A percentile compares a stretch with the other conserved stretches of the same genome.
Conservation (phyloP, 2,888 invertebrate genomes). For the Dasysyrphus albostriatus region DNA sequence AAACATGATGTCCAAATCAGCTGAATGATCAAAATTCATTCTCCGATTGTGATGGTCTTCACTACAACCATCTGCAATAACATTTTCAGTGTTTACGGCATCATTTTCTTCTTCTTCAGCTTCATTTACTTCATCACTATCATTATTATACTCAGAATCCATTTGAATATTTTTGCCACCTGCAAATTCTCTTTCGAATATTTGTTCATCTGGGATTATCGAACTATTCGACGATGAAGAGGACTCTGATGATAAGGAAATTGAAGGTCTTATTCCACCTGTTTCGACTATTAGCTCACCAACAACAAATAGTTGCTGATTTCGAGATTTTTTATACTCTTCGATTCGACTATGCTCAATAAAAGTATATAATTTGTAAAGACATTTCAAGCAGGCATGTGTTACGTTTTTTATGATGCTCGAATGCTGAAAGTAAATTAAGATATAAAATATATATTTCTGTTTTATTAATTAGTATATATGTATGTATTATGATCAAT, state of each 20-base stretch:
- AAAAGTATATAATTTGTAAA: conserved; percentile 58
- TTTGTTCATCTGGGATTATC: conserved; percentile 25
- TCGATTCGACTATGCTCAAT: conserved; percentile 48
- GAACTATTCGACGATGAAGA: conserved; percentile 22
- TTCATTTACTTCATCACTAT: background rate
- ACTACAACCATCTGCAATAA: background rate
- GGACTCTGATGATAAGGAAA: background rate
- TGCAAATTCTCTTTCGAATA: conserved; percentile 27
- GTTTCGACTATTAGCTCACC: conserved; percentile 13
- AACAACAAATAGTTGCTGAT: conserved; percentile 15
- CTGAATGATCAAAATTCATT: conserved; percentile 11
- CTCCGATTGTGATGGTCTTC: background rate
- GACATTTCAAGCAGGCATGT: conserved; percentile 57
- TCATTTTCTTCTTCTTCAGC: background rate
- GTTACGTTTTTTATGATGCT: conserved; percentile 19
- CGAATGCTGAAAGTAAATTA: conserved; percentile 35
- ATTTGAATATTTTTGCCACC: conserved; percentile 10
- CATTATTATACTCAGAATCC: background rate
- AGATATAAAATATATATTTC: background rate
- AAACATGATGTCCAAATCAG: conserved; percentile 61
- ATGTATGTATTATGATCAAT: background rate
- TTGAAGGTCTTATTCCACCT: conserved; percentile 1
- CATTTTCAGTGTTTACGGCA: background rate
- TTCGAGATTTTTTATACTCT: conserved; percentile 18
- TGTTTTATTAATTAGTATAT: background rate